Conservation (phyloP, 2,797 vertebrate genomes). For the Thripadectes ignobilis region DNA sequence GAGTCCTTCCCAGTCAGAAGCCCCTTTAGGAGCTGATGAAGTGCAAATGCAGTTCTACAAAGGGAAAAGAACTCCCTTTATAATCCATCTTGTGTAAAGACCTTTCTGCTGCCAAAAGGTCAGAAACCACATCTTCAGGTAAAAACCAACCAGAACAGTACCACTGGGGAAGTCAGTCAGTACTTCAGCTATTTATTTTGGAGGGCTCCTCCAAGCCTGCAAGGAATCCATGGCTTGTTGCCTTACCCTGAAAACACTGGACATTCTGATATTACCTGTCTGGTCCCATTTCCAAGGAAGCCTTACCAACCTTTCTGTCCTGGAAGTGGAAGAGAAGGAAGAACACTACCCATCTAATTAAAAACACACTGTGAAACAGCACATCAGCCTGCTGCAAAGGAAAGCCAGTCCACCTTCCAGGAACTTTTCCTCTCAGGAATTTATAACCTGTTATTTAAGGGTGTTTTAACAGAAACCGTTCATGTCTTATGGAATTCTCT, state of each 20-base stretch:
- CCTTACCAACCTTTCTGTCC: neutral
- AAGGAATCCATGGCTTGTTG: neutral
- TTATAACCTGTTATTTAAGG: constrained; percentile 43
- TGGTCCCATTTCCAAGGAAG: neutral
- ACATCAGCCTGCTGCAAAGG: neutral
- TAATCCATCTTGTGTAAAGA: neutral
- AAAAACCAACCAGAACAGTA: neutral
- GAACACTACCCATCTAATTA: neutral
- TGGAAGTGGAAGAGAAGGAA: neutral
- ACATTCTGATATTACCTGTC: neutral
- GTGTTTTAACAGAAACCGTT: constrained; percentile 29
- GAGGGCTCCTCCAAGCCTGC: neutral
- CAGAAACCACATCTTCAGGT: neutral
- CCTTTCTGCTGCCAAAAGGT: neutral
- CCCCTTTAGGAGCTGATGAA: neutral
- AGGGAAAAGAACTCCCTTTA: neutral
- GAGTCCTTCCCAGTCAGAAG: neutral
- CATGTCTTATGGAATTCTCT: neutral
- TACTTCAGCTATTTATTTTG: neutral
- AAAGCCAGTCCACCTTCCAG: constrained; percentile 20
- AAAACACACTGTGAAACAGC: neutral
- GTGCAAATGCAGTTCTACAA: neutral
- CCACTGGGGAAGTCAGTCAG: neutral
- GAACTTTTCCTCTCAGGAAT: neutral
- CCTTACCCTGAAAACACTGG: neutral